Evolutionary conservation across 2,113 vertebrate species (phyloP).

Genomic region (Gasterosteus nipponicus): DNA sequence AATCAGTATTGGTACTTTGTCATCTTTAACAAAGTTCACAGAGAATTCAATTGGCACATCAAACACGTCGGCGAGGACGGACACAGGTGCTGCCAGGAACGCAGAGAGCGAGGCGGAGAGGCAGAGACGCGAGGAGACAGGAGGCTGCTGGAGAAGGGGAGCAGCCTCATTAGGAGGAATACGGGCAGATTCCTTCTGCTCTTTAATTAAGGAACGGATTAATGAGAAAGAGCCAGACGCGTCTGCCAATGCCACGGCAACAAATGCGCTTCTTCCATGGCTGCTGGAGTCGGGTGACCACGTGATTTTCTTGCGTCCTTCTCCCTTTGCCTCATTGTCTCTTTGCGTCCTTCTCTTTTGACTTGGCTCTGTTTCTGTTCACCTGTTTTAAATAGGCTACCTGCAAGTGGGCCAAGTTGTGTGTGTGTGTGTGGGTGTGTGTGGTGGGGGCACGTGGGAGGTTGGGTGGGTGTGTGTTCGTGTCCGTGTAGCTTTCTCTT

Average conservation of each 20-base stretch:
- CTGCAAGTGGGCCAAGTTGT: constrained; percentile 19
- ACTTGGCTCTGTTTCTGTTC: constrained; percentile 30
- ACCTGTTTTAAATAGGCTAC: constrained; percentile 30
- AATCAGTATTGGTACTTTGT: constrained; percentile 17
- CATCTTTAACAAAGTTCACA: neutral
- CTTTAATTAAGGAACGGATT: constrained; percentile 70
- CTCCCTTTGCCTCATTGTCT: constrained; percentile 44
- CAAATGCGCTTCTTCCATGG: constrained; percentile 21
- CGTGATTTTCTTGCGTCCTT: neutral
- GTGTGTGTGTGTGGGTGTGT: neutral
- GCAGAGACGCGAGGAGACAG: neutral
- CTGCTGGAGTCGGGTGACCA: constrained; percentile 28
- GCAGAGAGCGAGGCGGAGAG: constrained; percentile 2
- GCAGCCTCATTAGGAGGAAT: constrained; percentile 65
- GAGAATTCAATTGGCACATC: constrained; percentile 7
- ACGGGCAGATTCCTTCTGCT: constrained; percentile 47
- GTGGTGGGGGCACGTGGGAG: neutral
- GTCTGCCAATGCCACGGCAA: constrained; percentile 39
- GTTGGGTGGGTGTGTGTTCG: too few relatives aligned
- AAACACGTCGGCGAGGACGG: constrained; percentile 6
- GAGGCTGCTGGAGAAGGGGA: constrained; percentile 15
- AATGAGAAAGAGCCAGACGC: constrained; percentile 60
- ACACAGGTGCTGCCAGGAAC: constrained; percentile 40
- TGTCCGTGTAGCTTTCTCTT: neutral
- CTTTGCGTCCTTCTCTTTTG: constrained; percentile 26